phyloP scores from a whole-genome alignment of 2,113 vertebrate species.

The Tetrax tetrax region DNA sequence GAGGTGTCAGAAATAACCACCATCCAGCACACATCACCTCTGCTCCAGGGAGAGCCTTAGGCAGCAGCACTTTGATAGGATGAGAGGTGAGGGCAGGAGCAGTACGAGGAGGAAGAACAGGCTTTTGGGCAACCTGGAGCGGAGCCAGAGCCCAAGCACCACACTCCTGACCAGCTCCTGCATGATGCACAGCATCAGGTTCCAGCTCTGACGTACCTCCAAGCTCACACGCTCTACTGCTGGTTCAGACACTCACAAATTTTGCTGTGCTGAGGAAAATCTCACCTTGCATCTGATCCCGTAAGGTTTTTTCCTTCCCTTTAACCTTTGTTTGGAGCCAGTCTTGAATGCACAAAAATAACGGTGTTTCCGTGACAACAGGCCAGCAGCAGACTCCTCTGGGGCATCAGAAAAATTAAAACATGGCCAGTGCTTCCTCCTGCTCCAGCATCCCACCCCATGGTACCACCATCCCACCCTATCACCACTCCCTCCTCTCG shows the following conservation, averaged over 20 bases:
- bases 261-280: background rate
- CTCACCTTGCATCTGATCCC: background rate
- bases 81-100: background rate
- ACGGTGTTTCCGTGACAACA: background rate
- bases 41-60: background rate
- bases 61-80: background rate
- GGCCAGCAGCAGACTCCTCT: background rate
- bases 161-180: rapidly evolving
- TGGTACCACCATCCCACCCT: background rate
- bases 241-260: background rate
- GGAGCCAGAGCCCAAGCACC: background rate
- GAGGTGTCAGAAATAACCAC: background rate
- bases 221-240: background rate
- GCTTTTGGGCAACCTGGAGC: background rate
- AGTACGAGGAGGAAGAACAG: background rate
- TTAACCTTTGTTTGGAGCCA: background rate
- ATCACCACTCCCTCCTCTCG: rapidly evolving
- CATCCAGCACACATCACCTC: rapidly evolving
- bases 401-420: background rate
- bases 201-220: background rate
- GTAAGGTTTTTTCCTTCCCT: background rate
- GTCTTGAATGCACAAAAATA: background rate
- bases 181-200: rapidly evolving
- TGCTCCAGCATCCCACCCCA: background rate
- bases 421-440: background rate